phyloP scores from a whole-genome alignment of 2,888 invertebrate species.

The Tryphoninae sp. region DNA sequence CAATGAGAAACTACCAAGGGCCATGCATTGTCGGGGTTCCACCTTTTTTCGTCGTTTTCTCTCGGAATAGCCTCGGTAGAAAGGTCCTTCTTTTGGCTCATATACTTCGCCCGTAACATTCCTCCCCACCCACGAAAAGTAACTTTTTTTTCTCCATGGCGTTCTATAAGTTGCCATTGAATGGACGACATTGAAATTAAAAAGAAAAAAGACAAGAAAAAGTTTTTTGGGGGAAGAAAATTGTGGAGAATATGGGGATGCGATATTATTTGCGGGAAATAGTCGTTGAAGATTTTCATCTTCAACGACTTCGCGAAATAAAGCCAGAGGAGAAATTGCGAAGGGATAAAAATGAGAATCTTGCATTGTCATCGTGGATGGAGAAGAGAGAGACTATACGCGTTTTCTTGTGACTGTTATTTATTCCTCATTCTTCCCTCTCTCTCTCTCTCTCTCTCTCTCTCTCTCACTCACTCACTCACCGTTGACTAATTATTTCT shows the following conservation, averaged over 20 bases:
- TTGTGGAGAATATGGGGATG: slow-evolving; percentile 45
- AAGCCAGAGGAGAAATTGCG: background rate
- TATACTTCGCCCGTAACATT: slow-evolving; percentile 29
- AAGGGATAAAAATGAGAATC: slow-evolving; percentile 37
- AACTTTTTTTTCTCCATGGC: slow-evolving; percentile 74
- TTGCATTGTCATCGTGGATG: slow-evolving; percentile 32
- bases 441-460: slow-evolving; percentile 2
- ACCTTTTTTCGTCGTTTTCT: slow-evolving; percentile 40
- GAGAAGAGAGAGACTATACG: background rate
- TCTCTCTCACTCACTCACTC: background rate
- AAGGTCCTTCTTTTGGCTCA: slow-evolving; percentile 31
- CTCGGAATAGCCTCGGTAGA: slow-evolving; percentile 29
- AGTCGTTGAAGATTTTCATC: slow-evolving; percentile 62
- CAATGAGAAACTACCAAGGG: slow-evolving; percentile 75
- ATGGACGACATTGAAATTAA: slow-evolving; percentile 76
- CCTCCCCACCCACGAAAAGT: slow-evolving; percentile 67
- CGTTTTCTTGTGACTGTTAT: slow-evolving; percentile 22
- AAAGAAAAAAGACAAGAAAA: slow-evolving; percentile 68
- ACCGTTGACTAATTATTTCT: slow-evolving; percentile 32
- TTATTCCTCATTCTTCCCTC: slow-evolving; percentile 21
- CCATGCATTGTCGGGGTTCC: slow-evolving; percentile 74
- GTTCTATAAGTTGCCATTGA: slow-evolving; percentile 77
- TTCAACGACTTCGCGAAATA: slow-evolving; percentile 34
- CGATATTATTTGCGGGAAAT: slow-evolving; percentile 60
- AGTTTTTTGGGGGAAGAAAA: background rate